Base-by-base conservation (phyloP, 2,797 vertebrate species). In the Esox lucius region DNA sequence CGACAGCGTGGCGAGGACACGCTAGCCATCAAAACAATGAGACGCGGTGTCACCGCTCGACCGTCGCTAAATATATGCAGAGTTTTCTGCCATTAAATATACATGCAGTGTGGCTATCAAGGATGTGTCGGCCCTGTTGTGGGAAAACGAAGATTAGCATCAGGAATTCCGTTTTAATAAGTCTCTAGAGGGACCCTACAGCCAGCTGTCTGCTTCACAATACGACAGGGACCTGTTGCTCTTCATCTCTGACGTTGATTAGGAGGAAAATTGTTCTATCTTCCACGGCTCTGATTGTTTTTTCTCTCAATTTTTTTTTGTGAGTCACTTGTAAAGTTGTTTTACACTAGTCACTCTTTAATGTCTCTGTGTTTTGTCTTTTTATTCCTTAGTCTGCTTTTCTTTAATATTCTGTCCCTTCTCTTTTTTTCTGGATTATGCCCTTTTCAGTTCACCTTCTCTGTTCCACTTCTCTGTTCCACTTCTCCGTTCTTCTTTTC, bases 131-230 rank as follows among this genome's bases (percentile, higher is more conserved):
- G 81, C 73, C 86, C 85, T 85, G 91, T 90, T 84, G 84, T 86
- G 83, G 81, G 78, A 90, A 92, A 91, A 88, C 85, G 89, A 92
- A 92, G 90, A 93, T 91, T 88, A 91, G 84, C 88, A 89, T 91
- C 88, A 92, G 86, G 87, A 91, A 91, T 92, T 87, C 83, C 81
- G 87, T 88, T 88, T 91, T 92, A 92, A 93, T 93, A 91, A 91
- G 91, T 90, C 91, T 91, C 90, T 46, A 46, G 19, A 64, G 91
- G 89, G 90, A 90, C 67, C 77, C 74, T 80, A 75, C 78, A 88
- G 78, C 74, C 87, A 91, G 89, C 88, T 87, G 90, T 81, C 82
- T 77, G 19, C 83, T 84, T 87, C 85, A 87, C 86, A 83, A 87
- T 90, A 81, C 79, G 87, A 87, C 78, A 24, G 84, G 75, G 88